Evolutionary conservation across 1,140 invertebrate species (phyloP).

Genomic region (Leptinotarsa lineolata): DNA sequence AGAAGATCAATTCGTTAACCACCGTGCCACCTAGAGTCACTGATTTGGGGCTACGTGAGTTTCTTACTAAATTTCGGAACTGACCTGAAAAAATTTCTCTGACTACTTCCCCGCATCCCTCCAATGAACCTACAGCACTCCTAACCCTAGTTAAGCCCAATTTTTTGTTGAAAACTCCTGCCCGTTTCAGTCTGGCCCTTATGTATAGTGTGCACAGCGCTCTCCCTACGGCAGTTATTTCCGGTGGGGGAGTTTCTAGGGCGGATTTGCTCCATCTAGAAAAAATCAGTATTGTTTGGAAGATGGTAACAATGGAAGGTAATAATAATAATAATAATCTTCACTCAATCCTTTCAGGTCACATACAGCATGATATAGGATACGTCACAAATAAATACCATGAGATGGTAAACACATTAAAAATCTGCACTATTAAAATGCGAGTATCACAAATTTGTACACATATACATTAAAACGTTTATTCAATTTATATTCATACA

Average conservation of each 20-base stretch:
- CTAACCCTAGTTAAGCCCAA: slow-evolving; percentile 70
- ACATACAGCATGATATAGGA: too few relatives aligned
- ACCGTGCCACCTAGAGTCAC: too few relatives aligned
- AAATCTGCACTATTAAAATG: too few relatives aligned
- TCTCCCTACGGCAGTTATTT: slow-evolving; percentile 63
- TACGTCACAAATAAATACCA: too few relatives aligned
- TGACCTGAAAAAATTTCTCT: slow-evolving; percentile 41
- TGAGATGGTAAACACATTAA: too few relatives aligned
- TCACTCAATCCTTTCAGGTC: too few relatives aligned
- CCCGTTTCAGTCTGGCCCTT: slow-evolving; percentile 65
- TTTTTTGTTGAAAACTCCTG: slow-evolving; percentile 70
- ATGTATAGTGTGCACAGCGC: slow-evolving; percentile 69
- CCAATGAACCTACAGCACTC: slow-evolving; percentile 61
- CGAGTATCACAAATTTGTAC: too few relatives aligned
- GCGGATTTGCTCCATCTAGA: slow-evolving; percentile 14
- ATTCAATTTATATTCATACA: too few relatives aligned
- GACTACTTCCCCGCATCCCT: slow-evolving; percentile 33
- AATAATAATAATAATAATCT: too few relatives aligned
- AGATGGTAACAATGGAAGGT: not conserved
- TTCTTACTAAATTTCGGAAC: not conserved
- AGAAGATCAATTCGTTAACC: slow-evolving; percentile 7
- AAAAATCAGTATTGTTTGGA: not conserved
- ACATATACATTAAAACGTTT: too few relatives aligned
- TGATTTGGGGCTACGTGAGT: not conserved
- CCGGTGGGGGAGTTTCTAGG: slow-evolving; percentile 58